Base-by-base conservation (phyloP, 92 coral and sea anemone genomes). In the Phenganax stokvisi region DNA sequence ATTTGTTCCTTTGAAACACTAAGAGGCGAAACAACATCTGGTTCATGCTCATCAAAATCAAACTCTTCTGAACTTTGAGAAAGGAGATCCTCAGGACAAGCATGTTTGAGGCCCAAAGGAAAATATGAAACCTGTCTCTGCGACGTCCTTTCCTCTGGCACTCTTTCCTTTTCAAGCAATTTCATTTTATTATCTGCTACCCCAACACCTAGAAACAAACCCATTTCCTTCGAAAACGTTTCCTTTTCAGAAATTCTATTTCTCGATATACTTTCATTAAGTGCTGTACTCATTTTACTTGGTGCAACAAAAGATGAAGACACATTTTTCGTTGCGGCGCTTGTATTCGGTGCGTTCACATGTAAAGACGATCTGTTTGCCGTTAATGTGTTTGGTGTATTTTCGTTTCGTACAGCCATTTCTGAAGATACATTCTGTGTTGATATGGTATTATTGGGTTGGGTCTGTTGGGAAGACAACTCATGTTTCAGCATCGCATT, bases 1-100 rank as follows among this genome's bases (percentile, higher is more conserved):
- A 52, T 31, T 73, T 73, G 17, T 59, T 56, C 80, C 20, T 56
- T 52, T 6, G 61, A 54, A 59, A 8, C 53, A 51, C 9, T 57
- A 12, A 10, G 10, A 13, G 6, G 64, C 9, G 5, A 31, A 31
- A 8, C 0, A 44, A 76, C 15, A 8, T 52, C 61, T 9, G 83
- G 74, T 12, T 63, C 83, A 51, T 30, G 27, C 8, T 79, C 83
- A 53, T 79, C 83, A 65, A 79, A 79, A 68, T 79, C 83, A 65
- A 79, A 79, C 58, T 79, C 83, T 5, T 79, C 83, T 47, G 81
- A 59, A 12, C 61, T 65, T 64, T 73, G 77, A 0, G 77, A 73
- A 56, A 51, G 8, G 12, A 51, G 7, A 59, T 59, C 65, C 27
- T 13, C 65, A 13, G 1, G 1, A 7, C 27, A 13, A 13, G 65